Conservation (phyloP, 2,888 invertebrate genomes). For the Chydorus sphaericus region DNA sequence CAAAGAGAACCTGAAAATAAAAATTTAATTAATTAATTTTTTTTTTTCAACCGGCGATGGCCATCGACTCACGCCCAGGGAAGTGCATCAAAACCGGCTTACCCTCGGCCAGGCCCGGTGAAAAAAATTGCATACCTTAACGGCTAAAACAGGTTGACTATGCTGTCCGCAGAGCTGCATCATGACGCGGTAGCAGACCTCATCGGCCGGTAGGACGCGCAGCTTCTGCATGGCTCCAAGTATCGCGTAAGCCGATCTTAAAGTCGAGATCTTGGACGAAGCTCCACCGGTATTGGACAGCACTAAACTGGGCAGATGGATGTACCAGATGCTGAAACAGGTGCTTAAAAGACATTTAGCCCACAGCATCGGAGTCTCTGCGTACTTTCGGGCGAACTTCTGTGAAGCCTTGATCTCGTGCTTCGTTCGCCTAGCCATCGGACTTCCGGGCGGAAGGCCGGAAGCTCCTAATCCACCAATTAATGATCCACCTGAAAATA, state of each 20-base stretch:
- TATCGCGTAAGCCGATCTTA: constrained; percentile 70
- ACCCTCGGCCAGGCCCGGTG: neutral
- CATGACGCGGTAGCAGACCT: constrained; percentile 94
- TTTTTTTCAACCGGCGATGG: neutral
- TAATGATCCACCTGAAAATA: too few species aligned
- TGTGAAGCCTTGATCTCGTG: constrained; percentile 89
- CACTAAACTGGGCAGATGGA: constrained; percentile 79
- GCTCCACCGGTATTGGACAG: too few species aligned
- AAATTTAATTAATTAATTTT: too few species aligned
- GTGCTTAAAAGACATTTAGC: constrained; percentile 75
- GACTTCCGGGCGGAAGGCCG: constrained; percentile 52
- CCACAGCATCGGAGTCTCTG: constrained; percentile 70
- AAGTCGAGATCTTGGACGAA: constrained; percentile 55
- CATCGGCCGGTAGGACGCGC: constrained; percentile 70
- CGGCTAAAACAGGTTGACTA: constrained; percentile 84
- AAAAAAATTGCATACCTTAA: constrained; percentile 46
- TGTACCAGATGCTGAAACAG: constrained; percentile 89
- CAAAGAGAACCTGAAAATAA: constrained; percentile 63
- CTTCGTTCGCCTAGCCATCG: constrained; percentile 83
- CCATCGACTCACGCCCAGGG: neutral
- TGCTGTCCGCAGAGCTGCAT: constrained; percentile 96
- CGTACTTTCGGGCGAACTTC: constrained; percentile 50
- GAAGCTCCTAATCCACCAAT: neutral
- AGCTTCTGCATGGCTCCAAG: constrained; percentile 74
- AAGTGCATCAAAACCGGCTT: neutral